A percentile compares a stretch with the other conserved stretches of the same genome.
Conservation (phyloP, 1,140 invertebrate species). For the Lordiphosa mommai region DNA sequence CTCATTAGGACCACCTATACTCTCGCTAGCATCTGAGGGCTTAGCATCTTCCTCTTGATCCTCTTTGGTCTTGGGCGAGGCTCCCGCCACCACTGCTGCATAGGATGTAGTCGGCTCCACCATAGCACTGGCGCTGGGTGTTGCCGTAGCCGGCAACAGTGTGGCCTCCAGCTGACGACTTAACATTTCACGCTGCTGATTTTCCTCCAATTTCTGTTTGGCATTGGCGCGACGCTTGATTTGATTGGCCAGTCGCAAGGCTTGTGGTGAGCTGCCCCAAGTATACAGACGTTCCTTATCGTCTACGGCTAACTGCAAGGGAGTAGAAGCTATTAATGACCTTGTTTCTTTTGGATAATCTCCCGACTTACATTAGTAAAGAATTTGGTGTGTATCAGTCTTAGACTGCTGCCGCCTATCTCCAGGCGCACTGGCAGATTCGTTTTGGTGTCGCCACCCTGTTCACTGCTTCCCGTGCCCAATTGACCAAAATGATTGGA, state of each 20-base stretch:
- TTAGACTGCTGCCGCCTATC: conserved; percentile 81
- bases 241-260: conserved; percentile 85
- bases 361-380: conserved; percentile 88
- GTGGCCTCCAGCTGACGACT: conserved; percentile 70
- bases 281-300: conserved; percentile 85
- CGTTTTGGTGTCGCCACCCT: conserved; percentile 46
- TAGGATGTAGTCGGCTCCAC: conserved; percentile 60
- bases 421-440: conserved; percentile 82
- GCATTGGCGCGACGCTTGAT: conserved; percentile 82
- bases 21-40: conserved; percentile 46
- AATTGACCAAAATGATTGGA: conserved; percentile 90
- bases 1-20: conserved; percentile 5
- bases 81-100: conserved; percentile 56
- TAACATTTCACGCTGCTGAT: conserved; percentile 63
- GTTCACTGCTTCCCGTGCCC: conserved; percentile 82
- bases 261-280: conserved; percentile 90
- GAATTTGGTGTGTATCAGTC: conserved; percentile 87
- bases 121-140: conserved; percentile 11
- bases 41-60: conserved; percentile 37
- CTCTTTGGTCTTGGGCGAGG: conserved; percentile 54
- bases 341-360: neutral
- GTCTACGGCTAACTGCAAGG: conserved; percentile 85
- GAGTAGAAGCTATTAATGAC: conserved; percentile 31
- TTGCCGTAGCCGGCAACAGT: conserved; percentile 26
- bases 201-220: conserved; percentile 80